phyloP scores from a whole-genome alignment of 2,797 vertebrate species.

The Poeciliopsis presidionis region DNA sequence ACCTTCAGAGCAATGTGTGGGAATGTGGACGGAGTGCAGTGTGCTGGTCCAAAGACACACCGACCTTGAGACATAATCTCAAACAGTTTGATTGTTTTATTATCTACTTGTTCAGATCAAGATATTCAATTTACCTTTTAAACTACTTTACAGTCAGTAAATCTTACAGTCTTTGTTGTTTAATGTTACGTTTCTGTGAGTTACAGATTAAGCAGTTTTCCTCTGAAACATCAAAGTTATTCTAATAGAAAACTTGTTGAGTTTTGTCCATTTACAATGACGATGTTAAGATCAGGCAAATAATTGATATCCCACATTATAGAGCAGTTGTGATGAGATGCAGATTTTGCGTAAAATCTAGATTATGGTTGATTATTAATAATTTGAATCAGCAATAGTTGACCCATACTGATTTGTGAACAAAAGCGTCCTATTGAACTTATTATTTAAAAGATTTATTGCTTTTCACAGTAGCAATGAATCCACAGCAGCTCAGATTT shows the following conservation, averaged over 20 bases:
- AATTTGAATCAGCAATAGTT: not conserved
- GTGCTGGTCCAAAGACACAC: conserved; percentile 4
- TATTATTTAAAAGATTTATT: not conserved
- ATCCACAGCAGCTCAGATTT: not conserved
- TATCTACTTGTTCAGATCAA: not conserved
- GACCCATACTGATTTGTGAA: not conserved
- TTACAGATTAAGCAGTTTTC: not conserved
- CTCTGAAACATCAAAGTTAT: not conserved
- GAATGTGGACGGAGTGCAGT: not conserved
- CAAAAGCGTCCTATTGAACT: not conserved
- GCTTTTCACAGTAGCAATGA: not conserved
- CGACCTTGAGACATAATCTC: conserved; percentile 6
- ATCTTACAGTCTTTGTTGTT: not conserved
- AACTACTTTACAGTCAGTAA: not conserved
- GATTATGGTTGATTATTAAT: not conserved
- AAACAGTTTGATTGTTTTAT: not conserved
- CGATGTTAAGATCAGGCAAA: not conserved
- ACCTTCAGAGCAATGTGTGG: not conserved
- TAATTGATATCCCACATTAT: not conserved
- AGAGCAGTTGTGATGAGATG: not conserved
- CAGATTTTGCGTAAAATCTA: not conserved
- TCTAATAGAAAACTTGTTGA: not conserved
- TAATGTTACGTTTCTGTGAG: not conserved
- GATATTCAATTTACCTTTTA: not conserved
- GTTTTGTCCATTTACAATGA: not conserved